phyloP scores from a whole-genome alignment of 2,888 invertebrate genomes.

The Aplocera efformata region DNA sequence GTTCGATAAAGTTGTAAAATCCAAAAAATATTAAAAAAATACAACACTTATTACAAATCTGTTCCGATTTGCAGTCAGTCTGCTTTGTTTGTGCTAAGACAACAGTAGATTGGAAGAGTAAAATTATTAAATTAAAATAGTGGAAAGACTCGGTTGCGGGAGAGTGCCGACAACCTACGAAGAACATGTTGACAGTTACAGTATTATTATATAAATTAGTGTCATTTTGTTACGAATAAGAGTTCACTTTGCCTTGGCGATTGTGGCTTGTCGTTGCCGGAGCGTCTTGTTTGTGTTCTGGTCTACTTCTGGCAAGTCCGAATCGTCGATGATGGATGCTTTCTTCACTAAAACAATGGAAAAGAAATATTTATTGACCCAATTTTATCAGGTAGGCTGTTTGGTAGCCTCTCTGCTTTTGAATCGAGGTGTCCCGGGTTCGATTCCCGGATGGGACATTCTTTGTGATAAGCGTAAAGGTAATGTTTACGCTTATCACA shows the following conservation, averaged over 20 bases:
- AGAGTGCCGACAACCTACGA: conserved; percentile 54
- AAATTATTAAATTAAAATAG: conserved; percentile 37
- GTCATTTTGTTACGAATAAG: conserved; percentile 23
- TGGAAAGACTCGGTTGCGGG: conserved; percentile 54
- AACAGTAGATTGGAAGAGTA: conserved; percentile 28
- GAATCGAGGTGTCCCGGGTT: too few species aligned
- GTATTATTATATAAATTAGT: conserved; percentile 16
- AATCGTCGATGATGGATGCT: conserved; percentile 83
- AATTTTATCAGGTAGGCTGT: neutral
- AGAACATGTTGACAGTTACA: conserved; percentile 20
- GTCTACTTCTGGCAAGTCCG: conserved; percentile 95
- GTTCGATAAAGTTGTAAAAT: conserved; percentile 24
- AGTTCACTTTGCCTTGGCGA: conserved; percentile 80
- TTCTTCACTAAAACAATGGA: conserved; percentile 80
- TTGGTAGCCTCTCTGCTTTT: too few species aligned
- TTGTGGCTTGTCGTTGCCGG: conserved; percentile 76
- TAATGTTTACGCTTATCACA: too few species aligned
- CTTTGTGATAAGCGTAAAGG: too few species aligned
- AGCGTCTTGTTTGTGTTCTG: conserved; percentile 91
- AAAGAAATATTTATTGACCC: conserved; percentile 4
- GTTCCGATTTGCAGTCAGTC: conserved; percentile 17
- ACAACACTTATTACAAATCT: conserved; percentile 24
- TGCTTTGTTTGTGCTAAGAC: conserved; percentile 37
- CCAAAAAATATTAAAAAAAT: conserved; percentile 23
- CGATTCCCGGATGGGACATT: too few species aligned